Conservation (phyloP, 2,797 vertebrate genomes). For the Crocidura indochinensis region DNA sequence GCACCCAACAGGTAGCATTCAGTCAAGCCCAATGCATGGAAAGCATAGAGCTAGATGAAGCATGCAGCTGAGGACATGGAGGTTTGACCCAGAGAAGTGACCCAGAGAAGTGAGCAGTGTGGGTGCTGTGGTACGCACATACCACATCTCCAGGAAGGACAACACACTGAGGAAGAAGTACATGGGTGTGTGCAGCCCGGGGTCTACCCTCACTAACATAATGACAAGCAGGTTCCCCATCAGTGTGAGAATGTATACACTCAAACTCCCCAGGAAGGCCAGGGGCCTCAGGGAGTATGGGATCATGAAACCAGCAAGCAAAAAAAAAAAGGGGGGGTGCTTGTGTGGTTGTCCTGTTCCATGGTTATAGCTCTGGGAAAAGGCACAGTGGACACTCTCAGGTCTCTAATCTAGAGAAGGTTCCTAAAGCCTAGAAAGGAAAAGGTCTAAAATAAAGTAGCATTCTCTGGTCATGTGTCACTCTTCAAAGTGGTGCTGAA, state of each 20-base stretch:
- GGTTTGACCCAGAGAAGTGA: too few species aligned
- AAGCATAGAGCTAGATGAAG: constrained; percentile 80
- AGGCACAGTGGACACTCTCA: not conserved
- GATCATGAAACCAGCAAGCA: constrained; percentile 54
- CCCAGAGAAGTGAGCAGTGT: constrained; percentile 27
- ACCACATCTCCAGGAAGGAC: constrained; percentile 79
- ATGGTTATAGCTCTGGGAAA: not conserved
- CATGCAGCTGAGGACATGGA: constrained; percentile 43
- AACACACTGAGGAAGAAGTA: constrained; percentile 82
- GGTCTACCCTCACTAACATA: constrained; percentile 59
- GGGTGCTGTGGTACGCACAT: constrained; percentile 69
- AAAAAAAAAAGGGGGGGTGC: constrained; percentile 66
- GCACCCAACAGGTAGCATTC: constrained; percentile 81
- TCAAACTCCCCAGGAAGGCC: constrained; percentile 59
- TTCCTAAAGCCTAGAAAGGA: not conserved
- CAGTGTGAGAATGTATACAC: constrained; percentile 72
- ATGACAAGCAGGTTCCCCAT: constrained; percentile 74
- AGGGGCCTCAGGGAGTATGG: not conserved
- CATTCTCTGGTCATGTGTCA: too few species aligned
- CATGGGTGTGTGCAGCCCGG: constrained; percentile 72
- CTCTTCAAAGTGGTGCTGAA: too few species aligned
- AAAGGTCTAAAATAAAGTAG: not conserved
- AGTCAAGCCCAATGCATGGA: constrained; percentile 80
- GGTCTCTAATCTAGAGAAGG: too few species aligned
- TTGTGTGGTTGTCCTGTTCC: constrained; percentile 43